Conservation (phyloP, 2,888 invertebrate genomes). For the Lasioglossum villosulum region DNA sequence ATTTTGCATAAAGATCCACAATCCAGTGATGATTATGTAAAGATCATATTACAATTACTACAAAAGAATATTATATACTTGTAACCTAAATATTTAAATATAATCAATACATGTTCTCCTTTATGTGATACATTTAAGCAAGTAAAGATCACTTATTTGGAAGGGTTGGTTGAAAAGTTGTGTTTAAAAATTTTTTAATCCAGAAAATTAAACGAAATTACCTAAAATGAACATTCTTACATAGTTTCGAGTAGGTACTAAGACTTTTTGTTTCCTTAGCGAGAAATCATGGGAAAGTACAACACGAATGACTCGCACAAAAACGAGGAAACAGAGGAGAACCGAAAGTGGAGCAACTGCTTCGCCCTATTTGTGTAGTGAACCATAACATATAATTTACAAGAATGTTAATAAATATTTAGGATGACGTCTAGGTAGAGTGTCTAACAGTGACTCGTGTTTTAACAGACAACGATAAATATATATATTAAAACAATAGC, state of each 20-base stretch:
- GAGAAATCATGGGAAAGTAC: background rate
- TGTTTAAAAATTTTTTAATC: background rate
- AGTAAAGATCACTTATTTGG: background rate
- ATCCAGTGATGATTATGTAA: background rate
- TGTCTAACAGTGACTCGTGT: too few relatives aligned
- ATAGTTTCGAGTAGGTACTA: background rate
- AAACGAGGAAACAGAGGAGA: slow-evolving; percentile 24
- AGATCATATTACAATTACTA: background rate
- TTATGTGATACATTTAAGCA: background rate
- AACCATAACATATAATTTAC: slow-evolving; percentile 24
- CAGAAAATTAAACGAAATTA: background rate
- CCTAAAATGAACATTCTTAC: background rate
- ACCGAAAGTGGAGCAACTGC: slow-evolving; percentile 58
- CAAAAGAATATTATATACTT: background rate
- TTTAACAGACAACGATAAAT: too few relatives aligned
- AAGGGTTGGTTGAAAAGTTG: background rate
- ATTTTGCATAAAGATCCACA: too few relatives aligned
- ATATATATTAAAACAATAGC: too few relatives aligned
- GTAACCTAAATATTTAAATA: background rate
- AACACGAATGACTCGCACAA: background rate
- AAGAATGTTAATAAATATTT: background rate
- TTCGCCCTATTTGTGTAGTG: slow-evolving; percentile 56
- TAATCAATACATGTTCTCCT: background rate
- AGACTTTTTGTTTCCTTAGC: background rate
- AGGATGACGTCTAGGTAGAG: too few relatives aligned